A percentile compares a stretch with the other conserved stretches of the same genome.
These are phyloP conservation scores for Leucoptera coffeella DNA, from an alignment of 2,888 invertebrate species.

Conservation along the genomic window DNA sequence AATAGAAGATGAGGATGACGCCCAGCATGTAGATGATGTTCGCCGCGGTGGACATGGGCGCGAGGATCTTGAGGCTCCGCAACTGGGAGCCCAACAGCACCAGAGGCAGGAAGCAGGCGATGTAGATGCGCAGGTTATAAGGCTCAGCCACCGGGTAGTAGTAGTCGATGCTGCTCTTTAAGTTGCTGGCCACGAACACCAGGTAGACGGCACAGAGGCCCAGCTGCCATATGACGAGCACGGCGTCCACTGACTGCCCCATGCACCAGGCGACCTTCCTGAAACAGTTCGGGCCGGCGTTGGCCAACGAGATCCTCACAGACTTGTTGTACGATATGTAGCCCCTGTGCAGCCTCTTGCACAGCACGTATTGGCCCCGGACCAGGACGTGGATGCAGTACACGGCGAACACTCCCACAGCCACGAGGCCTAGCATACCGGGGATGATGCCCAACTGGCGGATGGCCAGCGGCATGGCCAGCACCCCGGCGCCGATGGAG, in stretches of 20 bases:
- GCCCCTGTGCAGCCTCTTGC: slow-evolving; percentile 38
- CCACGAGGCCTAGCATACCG: slow-evolving; percentile 52
- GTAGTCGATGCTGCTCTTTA: too few relatives aligned
- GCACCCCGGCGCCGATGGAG: slow-evolving; percentile 87
- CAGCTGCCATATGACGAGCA: slow-evolving; percentile 71
- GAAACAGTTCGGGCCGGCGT: slow-evolving; percentile 52
- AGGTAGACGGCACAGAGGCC: slow-evolving; percentile 87
- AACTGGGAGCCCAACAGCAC: slow-evolving; percentile 59
- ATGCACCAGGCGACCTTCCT: slow-evolving; percentile 40
- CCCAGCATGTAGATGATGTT: slow-evolving; percentile 68
- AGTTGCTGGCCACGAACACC: slow-evolving; percentile 67
- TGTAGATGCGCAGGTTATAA: slow-evolving; percentile 46
- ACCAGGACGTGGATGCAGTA: slow-evolving; percentile 72
- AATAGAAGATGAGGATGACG: slow-evolving; percentile 66
- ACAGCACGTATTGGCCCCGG: slow-evolving; percentile 49
- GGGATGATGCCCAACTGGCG: slow-evolving; percentile 50
- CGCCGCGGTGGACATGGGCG: slow-evolving; percentile 73
- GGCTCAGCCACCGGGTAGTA: slow-evolving; percentile 14
- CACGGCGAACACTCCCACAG: slow-evolving; percentile 61
- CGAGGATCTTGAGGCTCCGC: slow-evolving; percentile 66
- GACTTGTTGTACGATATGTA: slow-evolving; percentile 73
- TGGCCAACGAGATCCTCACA: slow-evolving; percentile 61
- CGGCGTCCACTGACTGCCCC: slow-evolving; percentile 50
- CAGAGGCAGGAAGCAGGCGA: slow-evolving; percentile 54
- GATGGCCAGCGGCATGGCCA: slow-evolving; percentile 76